Base-by-base conservation (phyloP, 2,797 vertebrate species). In the Argya squamiceps region DNA sequence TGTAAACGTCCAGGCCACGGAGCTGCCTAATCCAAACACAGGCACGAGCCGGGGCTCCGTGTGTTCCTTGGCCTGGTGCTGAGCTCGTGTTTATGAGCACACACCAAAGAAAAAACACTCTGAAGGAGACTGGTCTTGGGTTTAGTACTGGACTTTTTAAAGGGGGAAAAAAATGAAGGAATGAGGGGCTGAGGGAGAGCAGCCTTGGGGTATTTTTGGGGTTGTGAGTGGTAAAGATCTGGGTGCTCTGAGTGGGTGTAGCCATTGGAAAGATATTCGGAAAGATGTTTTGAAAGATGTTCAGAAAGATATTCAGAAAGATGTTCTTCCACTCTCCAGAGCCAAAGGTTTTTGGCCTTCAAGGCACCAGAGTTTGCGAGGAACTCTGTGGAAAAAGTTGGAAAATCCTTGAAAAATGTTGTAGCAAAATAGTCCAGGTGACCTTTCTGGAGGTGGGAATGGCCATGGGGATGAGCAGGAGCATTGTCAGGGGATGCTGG, bases 31-130 rank as follows among this genome's bases (percentile, higher is more conserved):
- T 90, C 58, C 94, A 96, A 97, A 95, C 95, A 94, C 46, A 37
- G 96, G 92, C 97, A 97, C 94, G 93, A 96, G 97, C 93, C 4
- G 50, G 88, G 60, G 84, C 89, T 88, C 73, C 34, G 0, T 88
- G 92, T 96, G 74, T 96, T 94, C 83, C 89, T 97, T 94, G 92
- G 95, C 91, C 77, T 77, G 65, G 59, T 83, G 88, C 88, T 94
- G 56, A 52, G 85, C 36, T 86, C 15, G 0, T 78, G 53, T 96
- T 97, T 91, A 76, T 73, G 93, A 89, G 76, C 14, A 4, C 24
- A 30, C 88, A 91, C 68, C 36, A 37, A 65, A 76, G 8, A 47
- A 59, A 67, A 47, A 44, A 21, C 29, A 32, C 37, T 92, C 88
- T 79, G 37, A 80, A 80, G 82, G 88, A 84, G 88, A 20, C 77